These are phyloP conservation scores for Athrips mouffetella DNA, from an alignment of 2,888 invertebrate species.

Conservation along the genomic window DNA sequence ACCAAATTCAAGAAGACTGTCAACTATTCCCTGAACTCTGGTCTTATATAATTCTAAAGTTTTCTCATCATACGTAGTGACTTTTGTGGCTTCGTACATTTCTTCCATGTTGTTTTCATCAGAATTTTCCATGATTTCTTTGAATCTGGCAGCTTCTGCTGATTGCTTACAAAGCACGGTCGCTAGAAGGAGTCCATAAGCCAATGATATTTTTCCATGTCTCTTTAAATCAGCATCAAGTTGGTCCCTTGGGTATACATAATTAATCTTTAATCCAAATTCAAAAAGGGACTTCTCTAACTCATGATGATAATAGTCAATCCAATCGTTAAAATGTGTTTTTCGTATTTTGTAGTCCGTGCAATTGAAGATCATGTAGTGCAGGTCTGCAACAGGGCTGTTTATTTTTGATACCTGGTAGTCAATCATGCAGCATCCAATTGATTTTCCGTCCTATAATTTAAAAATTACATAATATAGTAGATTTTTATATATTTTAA, in stretches of 20 bases:
- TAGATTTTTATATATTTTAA: background rate
- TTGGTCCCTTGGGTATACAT: constrained; percentile 12
- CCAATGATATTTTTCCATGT: constrained; percentile 16
- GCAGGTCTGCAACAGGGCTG: constrained; percentile 27
- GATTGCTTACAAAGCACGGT: background rate
- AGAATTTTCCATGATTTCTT: constrained; percentile 1
- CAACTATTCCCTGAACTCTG: background rate
- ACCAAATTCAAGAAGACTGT: background rate
- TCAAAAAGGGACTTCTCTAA: constrained; percentile 1
- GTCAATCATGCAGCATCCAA: constrained; percentile 27
- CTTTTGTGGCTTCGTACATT: background rate
- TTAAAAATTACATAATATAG: background rate
- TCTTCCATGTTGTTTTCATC: background rate
- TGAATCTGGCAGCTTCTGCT: background rate
- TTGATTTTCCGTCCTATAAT: constrained; percentile 14
- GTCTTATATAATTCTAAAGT: background rate
- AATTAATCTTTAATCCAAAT: constrained; percentile 6
- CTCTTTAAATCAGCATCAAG: constrained; percentile 19
- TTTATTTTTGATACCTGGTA: constrained; percentile 28
- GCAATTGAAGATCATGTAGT: constrained; percentile 32
- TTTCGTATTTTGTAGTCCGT: constrained; percentile 19
- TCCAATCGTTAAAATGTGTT: constrained; percentile 11
- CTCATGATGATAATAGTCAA: constrained; percentile 13
- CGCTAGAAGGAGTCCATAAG: background rate
- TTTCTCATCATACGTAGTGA: background rate